Evolutionary conservation across 2,797 vertebrate species (phyloP), one percentile per base, ranked within the genome.

Genomic region (Anolis apletophallus): DNA sequence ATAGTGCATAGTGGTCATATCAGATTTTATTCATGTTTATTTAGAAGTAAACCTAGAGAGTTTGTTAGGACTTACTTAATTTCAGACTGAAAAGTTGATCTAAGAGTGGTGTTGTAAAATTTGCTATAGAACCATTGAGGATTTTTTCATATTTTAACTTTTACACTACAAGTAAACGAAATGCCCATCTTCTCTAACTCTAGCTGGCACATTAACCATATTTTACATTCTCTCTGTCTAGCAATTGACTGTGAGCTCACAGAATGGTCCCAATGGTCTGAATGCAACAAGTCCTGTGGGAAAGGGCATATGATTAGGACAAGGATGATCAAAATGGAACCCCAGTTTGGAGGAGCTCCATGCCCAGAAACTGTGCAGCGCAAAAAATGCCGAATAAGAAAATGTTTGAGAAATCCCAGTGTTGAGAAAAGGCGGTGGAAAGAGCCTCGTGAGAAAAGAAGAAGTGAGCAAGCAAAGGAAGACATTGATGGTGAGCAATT

Each of bases 241-340:
- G 99, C 99, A 59, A 98, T 98, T 2, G 96, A 98, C 96, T 99
- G 99, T 80, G 92, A 97, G 89, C 96, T 99, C 93, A 97, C 98
- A 0, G 98, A 99, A 85, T 99, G 99, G 99, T 97, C 97, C 0
- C 98, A 98, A 75, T 99, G 99, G 99, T 99, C 98, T 0, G 98
- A 99, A 93, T 99, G 99, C 91, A 99, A 99, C 80, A 99, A 99
- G 90, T 99, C 99, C 0, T 99, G 99, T n/a, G 99, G 99, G 9
- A 99, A 99, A 91, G 99, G 99, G 80, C 98, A 99, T 81, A 97
- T 97, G 88, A 99, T 99, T 93, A 97, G 98, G 88, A 99, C 98
- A 0, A 97, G 99, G 84, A 96, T 96, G 93, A 97, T 99, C 50
- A 97, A 97, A 92, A 93, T 97, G 94, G 98, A 99, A 95, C 98